Conservation (phyloP, 2,797 vertebrate genomes). For the Rhincodon typus region DNA sequence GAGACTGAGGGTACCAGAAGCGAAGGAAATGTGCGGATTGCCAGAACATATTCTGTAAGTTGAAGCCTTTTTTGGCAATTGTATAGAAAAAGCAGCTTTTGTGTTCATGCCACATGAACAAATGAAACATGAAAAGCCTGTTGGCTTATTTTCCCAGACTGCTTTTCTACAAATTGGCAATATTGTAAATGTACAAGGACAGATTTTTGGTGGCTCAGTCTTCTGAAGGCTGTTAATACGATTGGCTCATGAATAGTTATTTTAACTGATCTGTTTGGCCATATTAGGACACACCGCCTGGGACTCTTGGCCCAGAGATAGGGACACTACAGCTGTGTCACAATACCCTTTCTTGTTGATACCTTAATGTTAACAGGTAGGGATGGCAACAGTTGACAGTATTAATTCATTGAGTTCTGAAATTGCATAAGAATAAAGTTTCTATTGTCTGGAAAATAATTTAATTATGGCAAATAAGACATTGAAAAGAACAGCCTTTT, state of each 20-base stretch:
- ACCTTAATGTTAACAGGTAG: background rate
- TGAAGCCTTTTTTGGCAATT: background rate
- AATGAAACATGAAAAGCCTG: background rate
- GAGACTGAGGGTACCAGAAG: background rate
- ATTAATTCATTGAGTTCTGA: background rate
- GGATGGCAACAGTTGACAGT: background rate
- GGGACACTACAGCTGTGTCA: too few species aligned
- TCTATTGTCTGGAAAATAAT: background rate
- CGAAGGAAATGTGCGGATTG: background rate
- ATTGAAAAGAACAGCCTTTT: background rate
- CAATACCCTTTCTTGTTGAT: too few species aligned
- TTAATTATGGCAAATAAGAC: background rate
- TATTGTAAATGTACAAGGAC: background rate
- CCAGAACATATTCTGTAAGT: background rate
- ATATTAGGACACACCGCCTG: too few species aligned
- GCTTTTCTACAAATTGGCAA: background rate
- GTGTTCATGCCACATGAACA: background rate
- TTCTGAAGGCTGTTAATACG: background rate
- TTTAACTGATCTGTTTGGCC: too few species aligned
- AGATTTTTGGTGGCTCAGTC: background rate
- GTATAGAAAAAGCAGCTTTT: background rate
- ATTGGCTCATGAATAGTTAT: background rate
- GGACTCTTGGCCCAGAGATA: too few species aligned
- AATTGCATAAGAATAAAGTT: background rate
- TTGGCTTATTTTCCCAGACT: background rate